Conservation (phyloP, 1,140 invertebrate species). For the Drosophila saltans region DNA sequence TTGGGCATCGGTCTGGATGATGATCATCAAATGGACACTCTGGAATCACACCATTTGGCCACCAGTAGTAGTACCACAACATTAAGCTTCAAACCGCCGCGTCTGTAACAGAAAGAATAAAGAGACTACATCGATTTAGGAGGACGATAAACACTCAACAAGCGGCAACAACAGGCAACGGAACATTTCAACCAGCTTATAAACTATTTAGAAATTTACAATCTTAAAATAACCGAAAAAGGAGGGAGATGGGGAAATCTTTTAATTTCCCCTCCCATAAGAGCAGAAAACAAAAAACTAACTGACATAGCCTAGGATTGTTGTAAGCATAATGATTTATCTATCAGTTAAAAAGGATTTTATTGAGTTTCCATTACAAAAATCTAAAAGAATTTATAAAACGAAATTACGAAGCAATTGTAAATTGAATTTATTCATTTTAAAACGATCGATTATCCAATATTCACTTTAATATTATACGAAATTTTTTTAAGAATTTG, state of each 20-base stretch:
- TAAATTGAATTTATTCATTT: background rate
- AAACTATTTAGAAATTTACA: slow-evolving; percentile 1
- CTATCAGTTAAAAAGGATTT: background rate
- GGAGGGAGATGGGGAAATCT: background rate
- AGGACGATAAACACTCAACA: slow-evolving; percentile 24
- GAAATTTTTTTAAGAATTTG: background rate
- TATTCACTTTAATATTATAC: background rate
- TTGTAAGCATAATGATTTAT: slow-evolving; percentile 6
- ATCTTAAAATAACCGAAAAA: background rate
- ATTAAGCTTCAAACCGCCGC: slow-evolving; percentile 68
- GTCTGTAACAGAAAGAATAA: slow-evolving; percentile 69
- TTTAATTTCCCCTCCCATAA: slow-evolving; percentile 1
- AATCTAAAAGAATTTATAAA: background rate
- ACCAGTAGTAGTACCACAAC: slow-evolving; percentile 64
- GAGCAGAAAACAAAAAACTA: background rate
- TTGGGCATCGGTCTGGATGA: slow-evolving; percentile 17
- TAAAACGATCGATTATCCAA: background rate
- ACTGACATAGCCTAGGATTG: slow-evolving; percentile 7
- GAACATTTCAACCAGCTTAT: background rate
- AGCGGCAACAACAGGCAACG: slow-evolving; percentile 6
- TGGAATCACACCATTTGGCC: slow-evolving; percentile 28
- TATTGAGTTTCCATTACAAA: background rate
- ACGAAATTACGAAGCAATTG: background rate
- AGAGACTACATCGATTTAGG: background rate
- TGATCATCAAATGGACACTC: slow-evolving; percentile 51